Evolutionary conservation across 2,113 vertebrate species (phyloP).

Genomic region (Halichoerus grypus): DNA sequence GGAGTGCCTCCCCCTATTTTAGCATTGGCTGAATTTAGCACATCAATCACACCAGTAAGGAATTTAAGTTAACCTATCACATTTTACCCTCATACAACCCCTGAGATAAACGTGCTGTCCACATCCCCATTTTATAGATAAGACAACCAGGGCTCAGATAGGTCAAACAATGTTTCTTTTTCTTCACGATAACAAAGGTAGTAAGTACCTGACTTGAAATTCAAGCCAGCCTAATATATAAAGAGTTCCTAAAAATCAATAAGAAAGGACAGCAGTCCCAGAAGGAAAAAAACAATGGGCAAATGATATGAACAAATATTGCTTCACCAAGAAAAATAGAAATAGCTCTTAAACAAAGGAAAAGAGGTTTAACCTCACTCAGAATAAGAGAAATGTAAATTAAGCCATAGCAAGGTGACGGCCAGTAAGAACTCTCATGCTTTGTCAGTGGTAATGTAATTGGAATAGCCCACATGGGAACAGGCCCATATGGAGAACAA

Average conservation of each 20-base stretch:
- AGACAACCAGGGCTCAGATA: background rate
- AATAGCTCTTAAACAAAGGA: background rate
- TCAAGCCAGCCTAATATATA: background rate
- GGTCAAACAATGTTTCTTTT: background rate
- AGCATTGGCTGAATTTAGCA: background rate
- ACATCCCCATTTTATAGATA: background rate
- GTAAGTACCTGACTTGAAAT: conserved; percentile 24
- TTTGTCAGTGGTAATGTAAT: background rate
- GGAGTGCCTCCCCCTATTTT: background rate
- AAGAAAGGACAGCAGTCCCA: background rate
- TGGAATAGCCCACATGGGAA: background rate
- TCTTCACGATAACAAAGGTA: background rate
- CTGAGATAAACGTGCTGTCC: background rate
- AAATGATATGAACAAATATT: background rate
- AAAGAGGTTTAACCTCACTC: background rate
- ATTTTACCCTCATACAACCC: background rate
- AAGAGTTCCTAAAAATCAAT: conserved; percentile 31
- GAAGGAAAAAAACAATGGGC: background rate
- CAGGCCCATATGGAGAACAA: background rate
- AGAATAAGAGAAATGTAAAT: conserved; percentile 5
- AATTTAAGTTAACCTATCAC: background rate
- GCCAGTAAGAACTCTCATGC: background rate
- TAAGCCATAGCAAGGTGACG: background rate
- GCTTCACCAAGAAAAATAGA: background rate
- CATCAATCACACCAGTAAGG: background rate